Percentiles rank a stretch among this genome's conserved stretches.
These are phyloP conservation scores for Podilymbus podiceps DNA, from an alignment of 2,113 vertebrate genomes.

Conservation along the genomic window DNA sequence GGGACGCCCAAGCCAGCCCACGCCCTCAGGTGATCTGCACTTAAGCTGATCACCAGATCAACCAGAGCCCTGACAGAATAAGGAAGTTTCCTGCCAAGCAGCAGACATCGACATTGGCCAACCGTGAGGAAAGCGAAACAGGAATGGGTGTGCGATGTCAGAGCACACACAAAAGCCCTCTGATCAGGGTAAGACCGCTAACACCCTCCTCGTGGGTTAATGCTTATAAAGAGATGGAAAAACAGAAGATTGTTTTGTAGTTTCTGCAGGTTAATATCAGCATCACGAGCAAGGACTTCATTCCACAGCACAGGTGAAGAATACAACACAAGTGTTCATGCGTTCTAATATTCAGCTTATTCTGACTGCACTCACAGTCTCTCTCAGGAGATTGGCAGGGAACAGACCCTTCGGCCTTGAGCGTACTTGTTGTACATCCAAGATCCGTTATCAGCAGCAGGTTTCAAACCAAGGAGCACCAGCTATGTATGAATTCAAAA, in stretches of 20 bases:
- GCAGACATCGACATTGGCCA: neutral
- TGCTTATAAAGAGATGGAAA: neutral
- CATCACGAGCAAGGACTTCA: neutral
- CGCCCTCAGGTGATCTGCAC: neutral
- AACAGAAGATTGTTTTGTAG: neutral
- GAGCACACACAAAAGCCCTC: neutral
- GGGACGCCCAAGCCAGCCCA: neutral
- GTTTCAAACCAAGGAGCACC: neutral
- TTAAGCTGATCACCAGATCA: neutral
- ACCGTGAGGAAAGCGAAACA: neutral
- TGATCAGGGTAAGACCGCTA: neutral
- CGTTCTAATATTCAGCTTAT: neutral
- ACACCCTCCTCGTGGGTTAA: slow-evolving; percentile 4
- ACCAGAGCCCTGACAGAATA: neutral
- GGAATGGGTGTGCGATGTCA: neutral
- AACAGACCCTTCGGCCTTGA: neutral
- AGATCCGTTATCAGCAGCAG: neutral
- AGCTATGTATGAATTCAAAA: neutral
- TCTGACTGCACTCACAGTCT: neutral
- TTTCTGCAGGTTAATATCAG: neutral
- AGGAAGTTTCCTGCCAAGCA: neutral
- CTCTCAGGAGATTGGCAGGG: neutral
- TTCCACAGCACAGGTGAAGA: neutral
- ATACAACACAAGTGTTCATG: neutral
- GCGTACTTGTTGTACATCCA: neutral